Conservation (phyloP, 2,113 vertebrate species). For the Gorsachius goisagi region DNA sequence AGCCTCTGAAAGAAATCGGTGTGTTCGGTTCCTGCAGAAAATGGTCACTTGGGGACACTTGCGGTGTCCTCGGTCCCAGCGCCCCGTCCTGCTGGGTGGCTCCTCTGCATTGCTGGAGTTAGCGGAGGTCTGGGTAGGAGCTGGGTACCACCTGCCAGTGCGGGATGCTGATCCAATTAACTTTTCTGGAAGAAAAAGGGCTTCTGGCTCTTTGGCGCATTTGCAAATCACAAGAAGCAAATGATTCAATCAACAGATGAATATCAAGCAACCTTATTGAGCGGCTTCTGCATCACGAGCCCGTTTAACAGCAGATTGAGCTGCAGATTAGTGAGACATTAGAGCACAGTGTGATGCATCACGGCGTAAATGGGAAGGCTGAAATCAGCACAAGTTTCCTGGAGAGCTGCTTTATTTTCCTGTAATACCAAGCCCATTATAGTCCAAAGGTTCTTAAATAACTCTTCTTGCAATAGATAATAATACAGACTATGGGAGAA, state of each 20-base stretch:
- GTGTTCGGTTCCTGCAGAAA: background rate
- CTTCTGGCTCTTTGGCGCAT: conserved; percentile 12
- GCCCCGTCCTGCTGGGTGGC: background rate
- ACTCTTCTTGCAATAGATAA: conserved; percentile 46
- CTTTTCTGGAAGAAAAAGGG: conserved; percentile 49
- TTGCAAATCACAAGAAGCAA: conserved; percentile 9
- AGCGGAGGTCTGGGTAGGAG: background rate
- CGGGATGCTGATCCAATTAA: conserved; percentile 56
- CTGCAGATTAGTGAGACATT: conserved; percentile 67
- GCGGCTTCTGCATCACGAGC: conserved; percentile 28
- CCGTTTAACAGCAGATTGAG: conserved; percentile 71
- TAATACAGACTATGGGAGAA: conserved; percentile 22
- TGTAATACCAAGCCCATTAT: conserved; percentile 61
- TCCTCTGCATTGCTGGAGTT: background rate
- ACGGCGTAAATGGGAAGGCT: conserved; percentile 58
- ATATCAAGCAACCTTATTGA: conserved; percentile 28
- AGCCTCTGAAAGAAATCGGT: fast-evolving
- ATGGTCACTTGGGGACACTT: too few relatives aligned
- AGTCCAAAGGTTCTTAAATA: conserved; percentile 69
- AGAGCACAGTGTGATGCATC: conserved; percentile 67
- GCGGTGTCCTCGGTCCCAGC: fast-evolving
- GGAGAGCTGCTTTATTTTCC: conserved; percentile 58
- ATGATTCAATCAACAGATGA: conserved; percentile 42
- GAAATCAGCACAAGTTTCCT: conserved; percentile 66
- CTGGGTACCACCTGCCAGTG: background rate